A percentile compares a stretch with the other conserved stretches of the same genome.
These are phyloP conservation scores for Bombus fervidus DNA, from an alignment of 1,140 invertebrate genomes.

Conservation along the genomic window DNA sequence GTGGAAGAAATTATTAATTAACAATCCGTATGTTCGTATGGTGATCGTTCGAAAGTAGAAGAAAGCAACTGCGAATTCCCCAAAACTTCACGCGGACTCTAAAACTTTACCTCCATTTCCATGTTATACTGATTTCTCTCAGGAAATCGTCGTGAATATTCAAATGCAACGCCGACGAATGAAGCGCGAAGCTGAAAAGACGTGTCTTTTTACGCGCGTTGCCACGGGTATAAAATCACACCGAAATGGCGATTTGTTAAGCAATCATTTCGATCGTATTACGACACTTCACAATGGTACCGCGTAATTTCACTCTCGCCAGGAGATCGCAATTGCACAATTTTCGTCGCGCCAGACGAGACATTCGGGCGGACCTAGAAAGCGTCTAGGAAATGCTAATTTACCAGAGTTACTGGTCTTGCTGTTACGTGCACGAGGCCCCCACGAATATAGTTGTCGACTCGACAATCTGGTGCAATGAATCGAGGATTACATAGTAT, in stretches of 20 bases:
- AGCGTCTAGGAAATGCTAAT: constrained; percentile 64
- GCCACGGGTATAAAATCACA: constrained; percentile 20
- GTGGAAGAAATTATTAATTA: neutral
- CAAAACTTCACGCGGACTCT: too few species aligned
- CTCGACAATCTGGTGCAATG: neutral
- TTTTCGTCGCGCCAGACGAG: constrained; percentile 66
- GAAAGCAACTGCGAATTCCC: too few species aligned
- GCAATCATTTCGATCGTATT: constrained; percentile 58
- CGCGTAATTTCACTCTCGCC: constrained; percentile 61
- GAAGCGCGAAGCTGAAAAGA: neutral
- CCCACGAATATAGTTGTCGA: constrained; percentile 16
- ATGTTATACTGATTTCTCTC: neutral
- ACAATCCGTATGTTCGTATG: too few species aligned
- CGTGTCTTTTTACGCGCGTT: neutral
- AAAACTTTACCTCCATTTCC: neutral
- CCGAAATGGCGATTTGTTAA: constrained; percentile 45
- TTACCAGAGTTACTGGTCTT: constrained; percentile 22
- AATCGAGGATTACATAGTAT: neutral
- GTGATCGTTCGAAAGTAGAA: too few species aligned
- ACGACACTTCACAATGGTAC: constrained; percentile 60
- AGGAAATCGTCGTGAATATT: neutral
- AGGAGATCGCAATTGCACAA: constrained; percentile 61
- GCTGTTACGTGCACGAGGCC: constrained; percentile 5
- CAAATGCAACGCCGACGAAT: neutral
- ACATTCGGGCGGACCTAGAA: constrained; percentile 65